Conservation (phyloP, 1,140 invertebrate genomes). For the Drosophila guanche region DNA sequence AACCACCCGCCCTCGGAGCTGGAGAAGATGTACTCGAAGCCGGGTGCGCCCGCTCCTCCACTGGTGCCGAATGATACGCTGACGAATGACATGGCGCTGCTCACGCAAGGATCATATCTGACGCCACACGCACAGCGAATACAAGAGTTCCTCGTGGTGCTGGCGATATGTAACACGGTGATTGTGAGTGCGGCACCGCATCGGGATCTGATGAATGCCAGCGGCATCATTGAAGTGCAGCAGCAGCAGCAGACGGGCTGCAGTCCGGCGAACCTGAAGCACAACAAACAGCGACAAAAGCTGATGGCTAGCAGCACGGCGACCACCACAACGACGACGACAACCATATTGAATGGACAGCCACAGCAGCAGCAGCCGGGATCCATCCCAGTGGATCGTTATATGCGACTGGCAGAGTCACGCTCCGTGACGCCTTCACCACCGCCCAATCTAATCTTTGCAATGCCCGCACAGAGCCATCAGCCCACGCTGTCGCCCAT, state of each 20-base stretch:
- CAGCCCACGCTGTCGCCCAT: slow-evolving; percentile 84
- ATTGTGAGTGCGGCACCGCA: slow-evolving; percentile 95
- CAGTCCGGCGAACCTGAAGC: slow-evolving; percentile 52
- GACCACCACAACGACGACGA: slow-evolving; percentile 49
- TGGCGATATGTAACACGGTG: slow-evolving; percentile 98
- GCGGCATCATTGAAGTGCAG: slow-evolving; percentile 87
- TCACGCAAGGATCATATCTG: slow-evolving; percentile 62
- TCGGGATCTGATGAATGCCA: slow-evolving; percentile 93
- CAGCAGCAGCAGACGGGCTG: slow-evolving; percentile 18
- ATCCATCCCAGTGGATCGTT: slow-evolving; percentile 84
- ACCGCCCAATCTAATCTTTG: slow-evolving; percentile 85
- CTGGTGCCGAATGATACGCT: slow-evolving; percentile 88
- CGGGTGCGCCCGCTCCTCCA: slow-evolving; percentile 85
- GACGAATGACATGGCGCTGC: slow-evolving; percentile 86
- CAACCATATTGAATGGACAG: slow-evolving; percentile 59
- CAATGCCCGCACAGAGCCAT: slow-evolving; percentile 84
- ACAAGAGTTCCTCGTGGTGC: slow-evolving; percentile 95
- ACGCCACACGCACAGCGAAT: slow-evolving; percentile 85
- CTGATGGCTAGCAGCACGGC: slow-evolving; percentile 41
- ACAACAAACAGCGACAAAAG: slow-evolving; percentile 37
- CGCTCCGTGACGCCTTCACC: slow-evolving; percentile 90
- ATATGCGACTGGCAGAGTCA: slow-evolving; percentile 88
- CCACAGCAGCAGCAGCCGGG: slow-evolving; percentile 28
- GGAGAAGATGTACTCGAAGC: slow-evolving; percentile 84
- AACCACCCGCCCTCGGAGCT: slow-evolving; percentile 89